Conservation (phyloP, 2,113 vertebrate genomes). For the Clarias magur region DNA sequence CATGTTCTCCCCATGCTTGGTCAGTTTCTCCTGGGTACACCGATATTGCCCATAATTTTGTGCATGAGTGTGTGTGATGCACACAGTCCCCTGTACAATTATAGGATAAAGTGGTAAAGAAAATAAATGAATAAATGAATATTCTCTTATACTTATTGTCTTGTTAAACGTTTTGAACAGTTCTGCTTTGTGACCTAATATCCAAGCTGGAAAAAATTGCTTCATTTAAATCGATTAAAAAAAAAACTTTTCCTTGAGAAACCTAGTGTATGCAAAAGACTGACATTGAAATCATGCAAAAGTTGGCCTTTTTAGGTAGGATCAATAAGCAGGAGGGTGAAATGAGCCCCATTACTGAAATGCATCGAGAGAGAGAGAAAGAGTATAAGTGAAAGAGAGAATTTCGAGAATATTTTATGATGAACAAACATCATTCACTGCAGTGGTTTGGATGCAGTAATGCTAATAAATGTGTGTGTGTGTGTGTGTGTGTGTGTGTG, state of each 20-base stretch:
- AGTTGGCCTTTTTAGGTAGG: too few relatives aligned
- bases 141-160: not conserved
- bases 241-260: not conserved
- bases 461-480: constrained; percentile 19
- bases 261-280: not conserved
- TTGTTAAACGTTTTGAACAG: not conserved
- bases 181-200: not conserved
- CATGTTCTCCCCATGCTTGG: too few relatives aligned
- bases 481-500: not conserved
- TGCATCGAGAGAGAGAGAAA: not conserved
- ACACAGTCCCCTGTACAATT: too few relatives aligned
- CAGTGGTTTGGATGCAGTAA: constrained; percentile 18
- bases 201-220: not conserved
- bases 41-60: too few relatives aligned
- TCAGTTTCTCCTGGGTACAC: too few relatives aligned
- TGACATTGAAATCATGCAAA: not conserved
- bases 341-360: not conserved
- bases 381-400: not conserved
- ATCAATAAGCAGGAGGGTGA: not conserved
- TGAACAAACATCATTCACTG: constrained; percentile 19
- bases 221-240: not conserved
- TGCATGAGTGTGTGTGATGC: too few relatives aligned
- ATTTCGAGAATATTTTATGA: not conserved
- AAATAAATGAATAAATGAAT: not conserved
- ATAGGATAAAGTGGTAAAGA: too few relatives aligned